Evolutionary conservation across 2,113 vertebrate species (phyloP), one percentile per base, ranked within the genome.

Genomic region (Trematocara variabile): DNA sequence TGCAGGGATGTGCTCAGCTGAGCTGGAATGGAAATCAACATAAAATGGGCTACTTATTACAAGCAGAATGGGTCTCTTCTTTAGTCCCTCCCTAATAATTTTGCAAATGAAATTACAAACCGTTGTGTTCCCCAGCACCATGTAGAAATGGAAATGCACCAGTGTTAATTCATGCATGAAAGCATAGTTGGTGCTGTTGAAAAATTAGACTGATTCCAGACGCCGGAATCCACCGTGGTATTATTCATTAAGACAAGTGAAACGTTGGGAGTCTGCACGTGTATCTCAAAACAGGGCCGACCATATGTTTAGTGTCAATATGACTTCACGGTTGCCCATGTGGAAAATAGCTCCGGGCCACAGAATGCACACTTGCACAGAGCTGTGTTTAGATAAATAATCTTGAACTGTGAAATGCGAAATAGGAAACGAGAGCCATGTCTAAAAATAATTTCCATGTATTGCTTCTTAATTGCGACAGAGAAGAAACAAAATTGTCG

Each of bases 301-400:
- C 96, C 96, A 97, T 97, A 97, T 97, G 96, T 96, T 95, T 95
- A 95, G 96, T 96, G 95, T 96, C 96, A 96, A 96, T 96, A 96
- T 91, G 95, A 96, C 95, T 97, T 96, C 95, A 96, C 91, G 95
- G 94, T 96, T 92, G 94, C 94, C 93, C 90, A 92, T 95, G 95
- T 96, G 96, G 96, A 97, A 97, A 96, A 96, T 96, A 95, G 95
- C 96, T 95, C 46, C 82, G 84, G 95, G 95, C 95, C 91, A 89
- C 90, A 86, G 87, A 94, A 95, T 91, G 93, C 92, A 90, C 92
- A 90, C 92, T 92, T 79, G 84, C 91, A 92, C 87, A 93, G 90
- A 77, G 93, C 89, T 88, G 87, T 92, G 90, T 95, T 96, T 94
- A 92, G 93, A 96, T 96, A 95, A 96, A 96, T 94, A 95, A 94